Base-by-base conservation (phyloP, 2,797 vertebrate species). In the Ataeniobius toweri region DNA sequence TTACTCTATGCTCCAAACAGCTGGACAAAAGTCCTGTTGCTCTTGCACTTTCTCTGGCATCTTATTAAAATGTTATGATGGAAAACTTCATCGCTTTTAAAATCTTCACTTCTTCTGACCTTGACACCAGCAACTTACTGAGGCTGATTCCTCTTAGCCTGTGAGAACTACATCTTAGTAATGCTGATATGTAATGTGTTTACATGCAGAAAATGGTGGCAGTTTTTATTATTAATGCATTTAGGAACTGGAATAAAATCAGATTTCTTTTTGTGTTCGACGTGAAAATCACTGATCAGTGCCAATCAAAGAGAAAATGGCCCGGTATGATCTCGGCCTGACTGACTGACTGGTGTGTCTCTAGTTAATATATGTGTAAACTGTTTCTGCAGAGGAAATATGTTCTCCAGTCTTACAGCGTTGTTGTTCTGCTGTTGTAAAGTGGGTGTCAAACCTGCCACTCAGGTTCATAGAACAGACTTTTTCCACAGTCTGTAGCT, bases 371-470 rank as follows among this genome's bases (percentile, higher is more conserved):
- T 31, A 36, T 55, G 16, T 68, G 65, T 84, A 58, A 76, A 85
- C 46, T 75, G 36, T 61, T 22, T 67, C 53, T 83, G 39, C 44
- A 71, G 65, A 61, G 31, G 55, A 39, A 51, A 44, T 76, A 36
- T 61, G 14, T 58, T 50, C 72, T 5, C 44, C 36, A 50, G 59
- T 80, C 44, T 61, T 68, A 65, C 41, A 83, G 76, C 9, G 55
- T 71, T 75, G 18, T 76, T 81, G 69, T 81, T 82, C 63, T 85
- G 36, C 56, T 78, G 79, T 63, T 39, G 76, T 58, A 12, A 73
- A 78, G 71, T 82, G 80, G 74, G 73, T 76, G 74, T 73, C 55
- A 39, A 82, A 80, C 82, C 76, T 80, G 71, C 41, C 41, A 36
- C 78, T 80, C 20, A 1, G 70, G 22, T 82, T 59, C 69, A 78